phyloP scores from a whole-genome alignment of 2,113 vertebrate genomes.

The Castor canadensis region DNA sequence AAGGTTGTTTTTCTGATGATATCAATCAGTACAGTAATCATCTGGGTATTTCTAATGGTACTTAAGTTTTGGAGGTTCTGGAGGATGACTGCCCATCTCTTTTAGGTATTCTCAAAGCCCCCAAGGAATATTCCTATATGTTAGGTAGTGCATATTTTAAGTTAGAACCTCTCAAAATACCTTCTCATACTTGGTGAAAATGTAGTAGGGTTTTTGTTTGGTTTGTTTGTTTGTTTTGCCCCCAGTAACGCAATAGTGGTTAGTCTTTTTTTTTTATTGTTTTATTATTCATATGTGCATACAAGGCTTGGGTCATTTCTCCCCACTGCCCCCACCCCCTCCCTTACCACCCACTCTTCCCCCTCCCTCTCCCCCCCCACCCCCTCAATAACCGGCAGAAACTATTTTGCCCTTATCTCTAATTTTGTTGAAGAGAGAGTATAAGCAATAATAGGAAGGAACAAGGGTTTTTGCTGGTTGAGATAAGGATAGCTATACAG shows the following conservation, averaged over 20 bases:
- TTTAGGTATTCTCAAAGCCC: not conserved
- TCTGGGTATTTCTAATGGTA: not conserved
- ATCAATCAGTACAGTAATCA: not conserved
- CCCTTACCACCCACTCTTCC: too few relatives aligned
- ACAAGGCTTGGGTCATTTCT: too few relatives aligned
- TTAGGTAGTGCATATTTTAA: not conserved
- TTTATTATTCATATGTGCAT: too few relatives aligned
- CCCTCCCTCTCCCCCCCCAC: too few relatives aligned
- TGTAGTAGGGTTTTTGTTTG: not conserved
- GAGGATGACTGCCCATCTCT: not conserved
- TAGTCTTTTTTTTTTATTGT: not conserved
- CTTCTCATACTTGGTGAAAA: not conserved
- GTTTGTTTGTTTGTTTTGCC: too few relatives aligned
- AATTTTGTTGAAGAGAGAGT: too few relatives aligned
- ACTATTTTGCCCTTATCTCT: too few relatives aligned
- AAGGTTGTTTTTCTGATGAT: not conserved
- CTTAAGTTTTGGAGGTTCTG: not conserved
- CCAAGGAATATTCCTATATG: not conserved
- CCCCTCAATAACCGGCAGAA: too few relatives aligned
- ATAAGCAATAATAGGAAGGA: too few relatives aligned
- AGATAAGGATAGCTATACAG: too few relatives aligned
- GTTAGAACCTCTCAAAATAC: not conserved
- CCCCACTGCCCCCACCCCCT: too few relatives aligned
- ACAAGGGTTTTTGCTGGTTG: too few relatives aligned
- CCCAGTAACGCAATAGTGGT: not conserved